Evolutionary conservation across 2,113 vertebrate genomes (phyloP), one percentile per base, ranked within the genome.

Genomic region (Eclectus roratus): DNA sequence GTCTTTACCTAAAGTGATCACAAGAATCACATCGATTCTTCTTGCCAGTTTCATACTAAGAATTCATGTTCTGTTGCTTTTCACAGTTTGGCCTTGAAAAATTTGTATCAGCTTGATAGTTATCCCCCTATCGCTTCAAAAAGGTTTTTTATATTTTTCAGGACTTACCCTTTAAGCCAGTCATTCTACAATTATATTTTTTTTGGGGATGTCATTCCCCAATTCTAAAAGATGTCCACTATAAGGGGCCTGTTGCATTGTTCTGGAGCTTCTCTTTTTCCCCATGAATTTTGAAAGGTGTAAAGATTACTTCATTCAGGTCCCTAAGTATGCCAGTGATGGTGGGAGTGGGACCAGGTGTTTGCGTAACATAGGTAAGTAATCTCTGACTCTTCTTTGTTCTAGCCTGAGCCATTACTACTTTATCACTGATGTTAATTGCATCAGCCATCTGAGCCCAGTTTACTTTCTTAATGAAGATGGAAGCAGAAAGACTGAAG

Each of bases 381-480:
- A 74, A 74, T 64, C 31, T 80, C 46, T 31, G 18, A 12, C 17
- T 88, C 3, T 2, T 56, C 49, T 66, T 94, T 88, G 14, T 92
- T 91, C 64, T 68, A 39, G 64, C n/a, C 63, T 90, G 46, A 50
- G 29, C 41, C 16, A 16, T 78, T 88, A 66, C 66, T 39, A 58
- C 63, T 93, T 92, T 74, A 86, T 93, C 86, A 71, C 39, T 60
- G 55, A 78, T 47, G 60, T 78, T 92, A 93, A 95, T 90, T 88
- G 29, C 74, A 56, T 71, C 70, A 88, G 35, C 72, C 52, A 66
- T 70, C 92, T 96, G 92, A 93, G 76, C 65, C 60, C 46, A 50
- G 55, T 60, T 80, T 80, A 55, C 71, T 74, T 88, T 88, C 77
- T 64, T 96, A 95, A 95, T 95, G 86, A 88, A 94, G 64, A 92